Conservation (phyloP, 2,113 vertebrate species). For the cattle (Bos taurus) region DNA sequence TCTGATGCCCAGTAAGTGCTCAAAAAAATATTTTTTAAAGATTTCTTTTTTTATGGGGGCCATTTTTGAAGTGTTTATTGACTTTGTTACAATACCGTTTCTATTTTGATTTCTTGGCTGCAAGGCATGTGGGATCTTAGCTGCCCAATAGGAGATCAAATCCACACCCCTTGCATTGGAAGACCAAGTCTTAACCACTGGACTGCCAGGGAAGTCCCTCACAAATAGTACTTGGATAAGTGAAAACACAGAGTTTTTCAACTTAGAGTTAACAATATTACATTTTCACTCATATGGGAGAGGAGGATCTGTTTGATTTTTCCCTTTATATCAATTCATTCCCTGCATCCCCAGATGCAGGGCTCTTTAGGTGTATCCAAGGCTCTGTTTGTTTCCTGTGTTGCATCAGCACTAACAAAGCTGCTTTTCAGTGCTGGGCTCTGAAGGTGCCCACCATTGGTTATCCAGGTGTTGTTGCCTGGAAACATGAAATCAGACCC, state of each 20-base stretch:
- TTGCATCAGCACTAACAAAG: not conserved
- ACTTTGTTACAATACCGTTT: not conserved
- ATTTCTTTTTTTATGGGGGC: not conserved
- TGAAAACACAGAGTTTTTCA: not conserved
- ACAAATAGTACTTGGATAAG: not conserved
- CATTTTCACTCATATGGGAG: not conserved
- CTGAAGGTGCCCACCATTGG: not conserved
- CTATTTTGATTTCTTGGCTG: not conserved
- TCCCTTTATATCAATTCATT: not conserved
- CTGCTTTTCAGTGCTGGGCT: not conserved
- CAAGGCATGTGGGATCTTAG: not conserved
- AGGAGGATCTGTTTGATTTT: not conserved
- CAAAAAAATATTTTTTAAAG: not conserved
- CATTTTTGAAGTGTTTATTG: not conserved
- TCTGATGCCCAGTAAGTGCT: not conserved
- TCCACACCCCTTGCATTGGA: accelerated
- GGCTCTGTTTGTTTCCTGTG: not conserved
- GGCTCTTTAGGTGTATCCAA: not conserved
- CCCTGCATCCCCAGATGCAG: not conserved
- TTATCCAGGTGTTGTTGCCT: not conserved
- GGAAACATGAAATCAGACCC: not conserved
- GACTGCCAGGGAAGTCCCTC: not conserved
- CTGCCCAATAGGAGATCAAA: not conserved
- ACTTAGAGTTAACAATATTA: not conserved
- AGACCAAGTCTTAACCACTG: not conserved